phyloP scores from a whole-genome alignment of 1,140 invertebrate species.

The Whitmania pigra region DNA sequence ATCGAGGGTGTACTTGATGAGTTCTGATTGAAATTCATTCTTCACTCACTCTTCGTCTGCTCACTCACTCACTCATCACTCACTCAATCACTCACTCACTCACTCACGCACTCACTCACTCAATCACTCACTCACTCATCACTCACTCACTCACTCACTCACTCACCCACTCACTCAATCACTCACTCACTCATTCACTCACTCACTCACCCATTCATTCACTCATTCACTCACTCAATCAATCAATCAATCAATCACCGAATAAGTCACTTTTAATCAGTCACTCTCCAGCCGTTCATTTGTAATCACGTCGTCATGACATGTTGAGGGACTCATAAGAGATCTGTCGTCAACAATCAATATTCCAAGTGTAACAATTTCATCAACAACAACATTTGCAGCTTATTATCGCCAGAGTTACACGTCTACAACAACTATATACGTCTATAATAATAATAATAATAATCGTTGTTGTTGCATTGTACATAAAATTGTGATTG shows the following conservation, averaged over 20 bases:
- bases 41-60: slow-evolving; percentile 16
- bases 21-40: background rate
- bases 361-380: too few species aligned
- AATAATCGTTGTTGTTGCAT: too few species aligned
- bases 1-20: background rate
- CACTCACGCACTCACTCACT: slow-evolving; percentile 17
- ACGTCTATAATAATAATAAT: too few species aligned
- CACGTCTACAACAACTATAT: too few species aligned
- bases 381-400: too few species aligned
- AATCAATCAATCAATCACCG: background rate
- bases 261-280: background rate
- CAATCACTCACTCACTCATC: slow-evolving; percentile 21
- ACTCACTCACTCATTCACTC: slow-evolving; percentile 17
- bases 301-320: too few species aligned
- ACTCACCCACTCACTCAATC: slow-evolving; percentile 18
- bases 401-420: too few species aligned
- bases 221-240: slow-evolving; percentile 7
- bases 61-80: slow-evolving; percentile 20
- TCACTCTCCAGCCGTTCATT: too few species aligned
- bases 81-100: slow-evolving; percentile 19
- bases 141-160: slow-evolving; percentile 20
- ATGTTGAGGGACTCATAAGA: too few species aligned
- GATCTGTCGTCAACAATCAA: too few species aligned
- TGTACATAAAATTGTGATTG: too few species aligned
- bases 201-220: slow-evolving; percentile 18